phyloP scores from a whole-genome alignment of 2,113 vertebrate genomes.

The Macheiramphus alcinus region DNA sequence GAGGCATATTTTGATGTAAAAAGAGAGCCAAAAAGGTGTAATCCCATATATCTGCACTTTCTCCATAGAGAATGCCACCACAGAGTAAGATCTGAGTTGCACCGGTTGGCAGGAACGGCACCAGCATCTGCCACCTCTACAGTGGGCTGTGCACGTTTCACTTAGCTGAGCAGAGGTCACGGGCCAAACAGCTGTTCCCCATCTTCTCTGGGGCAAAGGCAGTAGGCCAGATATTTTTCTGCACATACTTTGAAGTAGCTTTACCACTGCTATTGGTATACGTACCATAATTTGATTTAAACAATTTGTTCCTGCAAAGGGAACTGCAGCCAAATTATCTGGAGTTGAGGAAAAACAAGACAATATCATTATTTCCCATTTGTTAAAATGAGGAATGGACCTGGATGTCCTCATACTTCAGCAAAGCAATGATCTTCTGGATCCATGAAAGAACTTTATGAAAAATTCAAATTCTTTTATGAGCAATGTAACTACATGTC shows the following conservation, averaged over 20 bases:
- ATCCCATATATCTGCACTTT: neutral
- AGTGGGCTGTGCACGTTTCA: accelerated
- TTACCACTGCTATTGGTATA: slow-evolving; percentile 3
- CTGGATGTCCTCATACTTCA: neutral
- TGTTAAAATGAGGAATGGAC: neutral
- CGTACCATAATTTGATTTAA: slow-evolving; percentile 5
- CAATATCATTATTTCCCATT: neutral
- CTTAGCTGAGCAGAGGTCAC: accelerated
- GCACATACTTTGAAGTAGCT: neutral
- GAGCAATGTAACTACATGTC: neutral
- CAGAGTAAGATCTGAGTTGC: neutral
- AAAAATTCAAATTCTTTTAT: neutral
- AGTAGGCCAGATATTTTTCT: neutral
- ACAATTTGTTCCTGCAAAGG: neutral
- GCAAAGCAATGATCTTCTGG: neutral
- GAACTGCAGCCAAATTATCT: neutral
- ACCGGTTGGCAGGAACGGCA: neutral
- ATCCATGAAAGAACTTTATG: neutral
- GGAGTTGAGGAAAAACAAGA: neutral
- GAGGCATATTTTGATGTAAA: neutral
- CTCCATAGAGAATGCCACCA: neutral
- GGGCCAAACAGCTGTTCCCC: neutral
- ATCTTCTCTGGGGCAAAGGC: neutral
- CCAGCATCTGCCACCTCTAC: neutral
- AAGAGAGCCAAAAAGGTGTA: neutral